Percentiles rank a stretch among this genome's conserved stretches.
phyloP scores from a whole-genome alignment of 2,888 invertebrate genomes.

The Ischnura elegans region DNA sequence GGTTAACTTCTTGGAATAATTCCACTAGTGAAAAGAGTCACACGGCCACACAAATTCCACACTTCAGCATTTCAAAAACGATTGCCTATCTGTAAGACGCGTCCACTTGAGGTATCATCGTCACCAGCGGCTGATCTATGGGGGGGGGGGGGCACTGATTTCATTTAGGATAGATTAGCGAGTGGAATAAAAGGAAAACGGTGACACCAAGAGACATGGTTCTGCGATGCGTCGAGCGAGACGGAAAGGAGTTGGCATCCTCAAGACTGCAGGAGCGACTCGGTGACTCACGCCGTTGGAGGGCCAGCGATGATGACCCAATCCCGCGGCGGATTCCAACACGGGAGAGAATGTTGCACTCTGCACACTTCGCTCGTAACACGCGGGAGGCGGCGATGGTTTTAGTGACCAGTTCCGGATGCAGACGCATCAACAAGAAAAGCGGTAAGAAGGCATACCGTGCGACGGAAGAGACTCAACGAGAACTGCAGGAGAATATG shows the following conservation, averaged over 20 bases:
- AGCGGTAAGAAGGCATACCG: not conserved
- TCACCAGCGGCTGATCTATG: not conserved
- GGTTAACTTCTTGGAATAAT: no score
- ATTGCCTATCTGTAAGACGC: not conserved
- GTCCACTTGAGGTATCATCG: not conserved
- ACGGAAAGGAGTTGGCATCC: conserved; percentile 24
- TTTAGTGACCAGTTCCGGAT: not conserved
- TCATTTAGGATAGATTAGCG: not conserved
- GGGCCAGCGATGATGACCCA: conserved; percentile 17
- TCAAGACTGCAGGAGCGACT: conserved; percentile 2
- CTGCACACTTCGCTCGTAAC: not conserved
- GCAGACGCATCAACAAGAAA: not conserved
- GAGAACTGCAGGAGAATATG: no score
- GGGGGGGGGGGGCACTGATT: no score
- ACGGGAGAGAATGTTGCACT: not conserved
- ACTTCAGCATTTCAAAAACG: not conserved
- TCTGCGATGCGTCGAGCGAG: conserved; percentile 1
- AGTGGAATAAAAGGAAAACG: not conserved
- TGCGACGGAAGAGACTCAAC: not conserved
- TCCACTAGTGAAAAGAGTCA: no score
- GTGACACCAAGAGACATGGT: not conserved
- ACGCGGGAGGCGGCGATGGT: not conserved
- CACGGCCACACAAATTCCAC: no score
- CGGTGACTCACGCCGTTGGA: not conserved
- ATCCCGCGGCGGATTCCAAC: not conserved